phyloP scores from a whole-genome alignment of 64 coral and sea anemone species.

The Montipora cactus region DNA sequence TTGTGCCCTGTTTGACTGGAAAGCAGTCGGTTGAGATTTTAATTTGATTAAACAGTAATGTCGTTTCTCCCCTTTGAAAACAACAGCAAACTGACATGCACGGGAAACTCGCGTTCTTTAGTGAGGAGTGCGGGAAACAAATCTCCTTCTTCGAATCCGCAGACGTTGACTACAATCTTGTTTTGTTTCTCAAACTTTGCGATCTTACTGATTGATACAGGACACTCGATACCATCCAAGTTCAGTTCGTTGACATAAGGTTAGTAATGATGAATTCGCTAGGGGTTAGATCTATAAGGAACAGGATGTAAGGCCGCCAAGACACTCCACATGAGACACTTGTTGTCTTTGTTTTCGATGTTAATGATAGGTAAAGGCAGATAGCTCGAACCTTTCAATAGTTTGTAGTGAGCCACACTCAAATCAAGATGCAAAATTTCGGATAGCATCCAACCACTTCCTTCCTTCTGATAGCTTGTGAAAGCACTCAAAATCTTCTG shows the following conservation, averaged over 20 bases:
- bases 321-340: no score
- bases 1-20: slow-evolving; percentile 26
- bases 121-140: no score
- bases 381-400: no score
- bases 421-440: slow-evolving; percentile 25
- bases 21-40: no score
- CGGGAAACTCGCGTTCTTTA: slow-evolving; percentile 47
- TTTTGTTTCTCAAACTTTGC: no score
- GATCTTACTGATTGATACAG: no score
- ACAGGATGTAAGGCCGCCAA: slow-evolving; percentile 18
- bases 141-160: no score
- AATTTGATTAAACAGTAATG: slow-evolving; percentile 28
- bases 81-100: slow-evolving; percentile 55
- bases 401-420: slow-evolving; percentile 45
- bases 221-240: no score
- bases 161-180: no score
- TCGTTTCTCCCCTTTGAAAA: neutral
- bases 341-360: slow-evolving; percentile 53
- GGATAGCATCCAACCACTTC: no score
- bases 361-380: slow-evolving; percentile 8
- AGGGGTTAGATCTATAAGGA: neutral
- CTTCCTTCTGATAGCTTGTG: no score
- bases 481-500: no score
- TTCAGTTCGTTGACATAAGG: neutral
- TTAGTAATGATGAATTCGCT: slow-evolving; percentile 25